These are phyloP conservation scores for Doryteuthis pealeii DNA, from an alignment of 1,140 invertebrate species.

Conservation along the genomic window DNA sequence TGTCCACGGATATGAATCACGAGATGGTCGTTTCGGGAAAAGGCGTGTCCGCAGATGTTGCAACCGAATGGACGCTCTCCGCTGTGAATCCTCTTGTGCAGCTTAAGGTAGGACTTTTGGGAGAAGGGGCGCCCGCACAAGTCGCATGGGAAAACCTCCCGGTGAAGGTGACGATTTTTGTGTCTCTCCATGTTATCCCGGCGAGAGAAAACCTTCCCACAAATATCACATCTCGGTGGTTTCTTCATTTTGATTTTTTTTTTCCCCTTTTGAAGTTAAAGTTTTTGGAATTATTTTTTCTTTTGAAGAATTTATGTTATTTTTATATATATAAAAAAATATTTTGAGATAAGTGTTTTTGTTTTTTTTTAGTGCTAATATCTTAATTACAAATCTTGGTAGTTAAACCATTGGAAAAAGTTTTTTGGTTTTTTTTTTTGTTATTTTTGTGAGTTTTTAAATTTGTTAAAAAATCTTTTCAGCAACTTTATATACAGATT, in stretches of 20 bases:
- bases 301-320: no score
- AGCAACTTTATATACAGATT: no score
- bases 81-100: constrained; percentile 70
- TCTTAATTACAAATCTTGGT: no score
- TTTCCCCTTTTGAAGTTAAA: no score
- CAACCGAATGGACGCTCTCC: constrained; percentile 97
- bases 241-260: constrained; percentile 1
- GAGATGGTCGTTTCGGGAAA: constrained; percentile 74
- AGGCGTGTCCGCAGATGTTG: constrained; percentile 97
- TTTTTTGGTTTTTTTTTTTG: no score
- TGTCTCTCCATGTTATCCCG: neutral
- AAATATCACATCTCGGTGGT: neutral
- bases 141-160: constrained; percentile 64
- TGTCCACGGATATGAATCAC: neutral
- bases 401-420: no score
- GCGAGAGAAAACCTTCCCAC: neutral
- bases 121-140: constrained; percentile 65
- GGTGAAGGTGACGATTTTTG: constrained; percentile 1
- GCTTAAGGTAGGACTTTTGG: constrained; percentile 73
- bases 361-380: no score
- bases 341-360: no score
- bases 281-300: no score
- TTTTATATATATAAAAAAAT: no score
- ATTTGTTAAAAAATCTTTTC: no score
- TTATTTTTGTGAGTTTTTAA: no score